Evolutionary conservation across 2,888 invertebrate genomes (phyloP).

Genomic region (Drosophila pegasa): DNA sequence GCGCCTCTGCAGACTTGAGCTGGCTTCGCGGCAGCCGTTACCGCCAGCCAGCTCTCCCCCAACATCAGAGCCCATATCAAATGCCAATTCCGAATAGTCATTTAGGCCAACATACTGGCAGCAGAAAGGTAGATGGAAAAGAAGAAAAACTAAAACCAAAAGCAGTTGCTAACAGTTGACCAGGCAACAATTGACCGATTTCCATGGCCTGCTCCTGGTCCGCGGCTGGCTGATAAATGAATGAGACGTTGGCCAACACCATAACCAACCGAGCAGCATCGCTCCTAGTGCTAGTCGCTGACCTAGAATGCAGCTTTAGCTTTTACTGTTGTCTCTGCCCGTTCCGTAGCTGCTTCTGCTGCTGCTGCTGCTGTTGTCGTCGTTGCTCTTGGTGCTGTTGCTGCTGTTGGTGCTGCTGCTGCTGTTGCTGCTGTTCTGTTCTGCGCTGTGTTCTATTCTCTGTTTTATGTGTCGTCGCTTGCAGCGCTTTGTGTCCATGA

Average conservation of each 20-base stretch:
- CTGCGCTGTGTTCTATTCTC: constrained; percentile 48
- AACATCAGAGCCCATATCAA: constrained; percentile 13
- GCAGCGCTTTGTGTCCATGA: constrained; percentile 58
- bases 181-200: constrained; percentile 78
- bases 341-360: constrained; percentile 61
- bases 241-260: constrained; percentile 77
- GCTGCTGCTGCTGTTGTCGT: constrained; percentile 26
- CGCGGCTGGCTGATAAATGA: constrained; percentile 67
- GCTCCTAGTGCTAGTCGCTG: constrained; percentile 64
- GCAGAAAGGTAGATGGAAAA: constrained; percentile 2
- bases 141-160: constrained; percentile 37
- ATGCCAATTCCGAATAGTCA: constrained; percentile 48
- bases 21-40: constrained; percentile 13
- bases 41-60: constrained; percentile 4
- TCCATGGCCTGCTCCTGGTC: constrained; percentile 54
- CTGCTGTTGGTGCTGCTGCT: constrained; percentile 20
- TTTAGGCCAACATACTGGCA: constrained; percentile 60
- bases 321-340: constrained; percentile 75
- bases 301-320: constrained; percentile 78
- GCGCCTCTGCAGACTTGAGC: constrained; percentile 15
- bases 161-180: constrained; percentile 69
- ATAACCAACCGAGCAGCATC: constrained; percentile 47
- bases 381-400: constrained; percentile 25
- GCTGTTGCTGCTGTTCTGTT: constrained; percentile 26
- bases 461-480: constrained; percentile 68